Evolutionary conservation across 2,113 vertebrate species (phyloP), one percentile per base, ranked within the genome.

Genomic region (Macroglossus sobrinus): DNA sequence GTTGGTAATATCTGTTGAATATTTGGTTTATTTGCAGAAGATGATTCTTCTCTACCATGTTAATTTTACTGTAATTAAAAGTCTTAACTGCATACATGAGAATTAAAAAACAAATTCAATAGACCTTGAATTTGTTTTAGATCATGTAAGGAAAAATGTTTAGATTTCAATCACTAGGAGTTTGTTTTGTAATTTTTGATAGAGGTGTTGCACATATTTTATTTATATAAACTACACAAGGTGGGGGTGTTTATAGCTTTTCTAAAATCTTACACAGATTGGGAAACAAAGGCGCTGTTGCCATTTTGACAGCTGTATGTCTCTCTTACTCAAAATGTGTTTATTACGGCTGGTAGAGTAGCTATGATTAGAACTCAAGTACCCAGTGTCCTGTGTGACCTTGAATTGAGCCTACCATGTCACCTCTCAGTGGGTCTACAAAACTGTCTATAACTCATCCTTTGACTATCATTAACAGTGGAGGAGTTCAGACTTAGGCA

Each of bases 31-130:
- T 35, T 24, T 91, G n/a, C 45, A 38, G 26, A 82, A 55, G 74
- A 66, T 14, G n/a, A 63, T 3, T 74, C 57, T 79, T 86, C 45
- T 26, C 45, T 24, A 61, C 33, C 22, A 61, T 33, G 45, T 38
- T 64, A 47, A 84, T 86, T 94, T 92, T 78, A 68, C 72, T 89
- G 87, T 45, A 92, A 33, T 71, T 63, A 71, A 43, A 72, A 76
- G 21, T 38, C 76, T 92, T 45, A 64, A 64, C 50, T 79, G 3
- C 75, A 38, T 57, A 85, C 82, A 47, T 81, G 71, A 81, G 28
- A 50, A 57, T 85, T 66, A 40, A 66, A 69, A 59, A 14, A 80
- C 33, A 53, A 47, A 88, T 47, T 57, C 84, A 45, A 43, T 1
- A 95, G 81, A n/a, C 35, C 45, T 81, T 97, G 22, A 76, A 50